Conservation (phyloP, 2,797 vertebrate genomes). For the Typhlichthys eigenmanni region DNA sequence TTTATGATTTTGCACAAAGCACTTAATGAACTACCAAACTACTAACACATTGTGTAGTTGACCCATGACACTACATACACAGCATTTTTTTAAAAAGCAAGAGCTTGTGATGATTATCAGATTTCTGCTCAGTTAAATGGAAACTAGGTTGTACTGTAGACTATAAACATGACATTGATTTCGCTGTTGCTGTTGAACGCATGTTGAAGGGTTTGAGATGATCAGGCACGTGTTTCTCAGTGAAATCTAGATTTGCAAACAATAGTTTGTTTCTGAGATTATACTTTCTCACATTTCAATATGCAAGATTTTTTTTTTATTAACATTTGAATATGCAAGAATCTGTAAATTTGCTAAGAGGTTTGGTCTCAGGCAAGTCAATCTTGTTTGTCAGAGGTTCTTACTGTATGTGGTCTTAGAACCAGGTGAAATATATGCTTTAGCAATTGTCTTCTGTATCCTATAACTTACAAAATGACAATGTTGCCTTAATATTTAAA, state of each 20-base stretch:
- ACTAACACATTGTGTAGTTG: constrained; percentile 29
- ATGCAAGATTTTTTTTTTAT: constrained; percentile 20
- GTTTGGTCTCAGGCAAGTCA: constrained; percentile 35
- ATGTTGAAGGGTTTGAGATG: constrained; percentile 25
- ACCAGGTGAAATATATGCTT: constrained; percentile 4
- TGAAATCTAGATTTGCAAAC: constrained; percentile 21
- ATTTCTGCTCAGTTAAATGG: constrained; percentile 21
- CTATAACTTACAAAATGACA: constrained; percentile 11
- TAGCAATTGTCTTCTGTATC: constrained; percentile 22
- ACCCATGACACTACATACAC: constrained; percentile 19
- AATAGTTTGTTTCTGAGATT: constrained; percentile 32
- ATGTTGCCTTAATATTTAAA: constrained; percentile 55
- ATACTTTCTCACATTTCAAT: constrained; percentile 20
- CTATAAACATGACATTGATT: constrained; percentile 1
- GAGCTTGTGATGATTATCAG: neutral
- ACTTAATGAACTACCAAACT: constrained; percentile 66
- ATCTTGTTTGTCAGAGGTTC: constrained; percentile 11
- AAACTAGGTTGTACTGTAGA: constrained; percentile 18
- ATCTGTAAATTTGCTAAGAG: constrained; percentile 17
- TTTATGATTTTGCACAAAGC: constrained; percentile 72
- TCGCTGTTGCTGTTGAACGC: constrained; percentile 30
- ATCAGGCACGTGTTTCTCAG: constrained; percentile 1
- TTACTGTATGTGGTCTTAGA: constrained; percentile 20
- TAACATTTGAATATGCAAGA: neutral
- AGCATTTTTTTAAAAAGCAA: constrained; percentile 39